Base-by-base conservation (phyloP, 1,140 invertebrate genomes). In the Euglossa dilemma region DNA sequence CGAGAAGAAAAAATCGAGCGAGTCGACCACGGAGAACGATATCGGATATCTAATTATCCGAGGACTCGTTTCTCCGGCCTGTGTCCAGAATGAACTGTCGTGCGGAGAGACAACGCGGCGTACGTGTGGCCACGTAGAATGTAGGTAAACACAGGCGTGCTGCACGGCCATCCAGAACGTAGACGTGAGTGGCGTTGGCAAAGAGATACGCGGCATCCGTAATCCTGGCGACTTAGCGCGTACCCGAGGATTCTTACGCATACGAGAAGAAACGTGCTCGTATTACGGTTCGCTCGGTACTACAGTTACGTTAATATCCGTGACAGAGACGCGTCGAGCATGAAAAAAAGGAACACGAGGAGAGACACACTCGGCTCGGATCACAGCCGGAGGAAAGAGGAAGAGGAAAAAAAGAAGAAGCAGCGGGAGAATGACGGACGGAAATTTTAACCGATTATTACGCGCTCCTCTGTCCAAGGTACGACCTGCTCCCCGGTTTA, bases 251-350 rank as follows among this genome's bases (percentile, higher is more conserved):
- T 77, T 57, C 63, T 77, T 69, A 28, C 63, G 63, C 63, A 18
- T 43, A 54, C 80, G 45, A 45, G 59, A 50, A 83, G 69, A 78
- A 85, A 43, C 77, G 61, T 73, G 85, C 85, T 91, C 86, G 87
- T 79, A 85, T 93, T 92, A 92, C 92, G 89, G 91, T 92, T 76
- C 87, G 83, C 73, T 54, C 85, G 83, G 71, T 87, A 91, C 89
- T 92, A 93, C 92, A 93, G 92, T 93, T 93, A 93, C 89, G 88
- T 92, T 93, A 93, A 93, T 93, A 85, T 84, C 87, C 86, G 79
- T 79, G 84, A 89, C 84, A 79, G 84, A 54, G 79, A 84, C 63
- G 63, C 63, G 75, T 78, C 74, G 74, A 70, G 66, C 66, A 56
- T 70, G 36, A 61, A 71, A 71, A 64, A 56, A 79, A 80, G 57